Evolutionary conservation across 2,113 vertebrate species (phyloP).

Genomic region (Archocentrus centrarchus): DNA sequence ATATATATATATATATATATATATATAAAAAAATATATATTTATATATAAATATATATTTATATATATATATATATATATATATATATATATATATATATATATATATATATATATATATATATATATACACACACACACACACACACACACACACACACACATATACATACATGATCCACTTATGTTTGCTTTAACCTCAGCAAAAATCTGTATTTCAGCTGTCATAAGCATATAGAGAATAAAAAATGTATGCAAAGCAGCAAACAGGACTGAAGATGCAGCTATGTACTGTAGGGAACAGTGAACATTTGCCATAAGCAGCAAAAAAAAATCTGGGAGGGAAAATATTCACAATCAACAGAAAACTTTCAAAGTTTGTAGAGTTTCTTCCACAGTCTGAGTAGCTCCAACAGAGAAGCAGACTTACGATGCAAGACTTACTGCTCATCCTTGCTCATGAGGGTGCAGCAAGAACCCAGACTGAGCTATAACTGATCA

Average conservation of each 20-base stretch:
- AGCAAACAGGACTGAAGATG: not conserved
- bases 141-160: no score
- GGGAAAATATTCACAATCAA: slow-evolving; percentile 8
- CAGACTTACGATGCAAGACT: not conserved
- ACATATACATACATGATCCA: no score
- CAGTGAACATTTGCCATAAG: not conserved
- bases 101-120: no score
- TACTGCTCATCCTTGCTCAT: not conserved
- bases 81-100: no score
- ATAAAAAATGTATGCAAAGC: not conserved
- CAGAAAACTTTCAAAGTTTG: slow-evolving; percentile 17
- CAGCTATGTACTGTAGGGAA: slow-evolving; percentile 1
- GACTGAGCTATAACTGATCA: not conserved
- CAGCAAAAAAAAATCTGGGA: not conserved
- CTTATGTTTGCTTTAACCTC: not conserved
- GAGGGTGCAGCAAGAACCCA: not conserved
- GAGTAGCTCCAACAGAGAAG: not conserved
- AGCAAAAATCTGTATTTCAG: not conserved
- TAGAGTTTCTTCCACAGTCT: not conserved
- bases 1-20: no score
- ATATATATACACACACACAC: no score
- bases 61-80: no score
- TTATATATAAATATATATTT: no score
- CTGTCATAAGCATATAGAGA: not conserved
- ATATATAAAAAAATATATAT: no score